Evolutionary conservation across 2,888 invertebrate genomes (phyloP), one percentile per base, ranked within the genome.

Genomic region (Orthosia gothica): DNA sequence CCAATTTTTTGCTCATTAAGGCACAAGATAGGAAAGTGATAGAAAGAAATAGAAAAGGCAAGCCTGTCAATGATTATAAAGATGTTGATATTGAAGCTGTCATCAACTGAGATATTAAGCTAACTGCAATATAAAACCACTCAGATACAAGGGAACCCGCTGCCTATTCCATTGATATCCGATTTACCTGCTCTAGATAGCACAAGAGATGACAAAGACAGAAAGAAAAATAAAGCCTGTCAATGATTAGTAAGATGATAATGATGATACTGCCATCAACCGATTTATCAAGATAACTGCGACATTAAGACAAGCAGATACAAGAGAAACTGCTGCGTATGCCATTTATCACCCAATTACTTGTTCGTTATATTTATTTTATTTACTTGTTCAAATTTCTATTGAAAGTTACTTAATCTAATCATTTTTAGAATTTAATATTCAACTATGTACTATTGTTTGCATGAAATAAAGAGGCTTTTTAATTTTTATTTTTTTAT

Each of bases 341-440:
- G 32, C 5, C 23, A 47, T 76, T 76, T 57, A 76, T 77, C 23
- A 70, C 32, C 58, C 49, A 70, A 76, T 70, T 63, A 9, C 1
- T 18, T 32, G n/a, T n/a, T n/a, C n/a, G n/a, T n/a, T n/a, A n/a
- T n/a, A n/a, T n/a, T n/a, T n/a, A n/a, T n/a, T n/a, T n/a, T n/a
- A n/a, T n/a, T n/a, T n/a, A n/a, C n/a, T n/a, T n/a, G n/a, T n/a
- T n/a, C n/a, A n/a, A n/a, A n/a, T n/a, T n/a, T n/a, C n/a, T n/a
- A n/a, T n/a, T n/a, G n/a, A n/a, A n/a, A n/a, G n/a, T n/a, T n/a
- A n/a, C n/a, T n/a, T n/a, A n/a, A n/a, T n/a, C n/a, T n/a, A n/a
- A n/a, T n/a, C n/a, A n/a, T n/a, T n/a, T n/a, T n/a, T n/a, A n/a
- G n/a, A n/a, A n/a, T n/a, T n/a, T n/a, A n/a, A n/a, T n/a, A n/a